These are phyloP conservation scores for Eupithecia subumbrata DNA, from an alignment of 2,888 invertebrate genomes.

Conservation along the genomic window DNA sequence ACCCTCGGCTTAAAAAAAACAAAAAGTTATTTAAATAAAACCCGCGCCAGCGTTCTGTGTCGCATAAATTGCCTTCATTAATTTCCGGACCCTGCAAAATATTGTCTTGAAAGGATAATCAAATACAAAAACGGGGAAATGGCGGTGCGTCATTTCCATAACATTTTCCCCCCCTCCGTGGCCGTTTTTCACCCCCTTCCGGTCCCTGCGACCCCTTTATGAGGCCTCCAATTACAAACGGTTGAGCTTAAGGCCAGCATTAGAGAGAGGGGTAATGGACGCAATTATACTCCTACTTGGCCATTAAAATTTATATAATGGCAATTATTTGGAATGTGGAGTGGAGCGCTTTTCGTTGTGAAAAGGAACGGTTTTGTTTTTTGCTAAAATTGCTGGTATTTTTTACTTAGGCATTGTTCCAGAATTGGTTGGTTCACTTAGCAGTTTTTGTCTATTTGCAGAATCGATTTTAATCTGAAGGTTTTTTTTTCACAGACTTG, in stretches of 20 bases:
- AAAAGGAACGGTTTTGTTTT: conserved; percentile 38
- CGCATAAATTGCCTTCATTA: conserved; percentile 84
- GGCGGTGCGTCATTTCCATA: conserved; percentile 84
- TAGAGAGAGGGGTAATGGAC: conserved; percentile 63
- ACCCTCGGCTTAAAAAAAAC: conserved; percentile 66
- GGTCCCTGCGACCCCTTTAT: conserved; percentile 77
- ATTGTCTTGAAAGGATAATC: conserved; percentile 85
- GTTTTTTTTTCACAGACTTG: background rate
- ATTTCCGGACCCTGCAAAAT: conserved; percentile 83
- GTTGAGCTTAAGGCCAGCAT: conserved; percentile 79
- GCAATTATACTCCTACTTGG: conserved; percentile 60
- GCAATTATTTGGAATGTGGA: conserved; percentile 51
- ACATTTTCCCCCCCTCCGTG: conserved; percentile 65
- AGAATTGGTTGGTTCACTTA: conserved; percentile 21
- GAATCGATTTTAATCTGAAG: background rate
- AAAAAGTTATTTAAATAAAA: conserved; percentile 82
- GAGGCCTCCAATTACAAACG: conserved; percentile 81
- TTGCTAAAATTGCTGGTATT: conserved; percentile 29
- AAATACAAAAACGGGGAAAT: conserved; percentile 84
- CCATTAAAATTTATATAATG: conserved; percentile 52
- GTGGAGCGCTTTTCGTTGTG: conserved; percentile 45
- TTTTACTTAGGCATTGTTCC: conserved; percentile 35
- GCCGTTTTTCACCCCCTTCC: conserved; percentile 74
- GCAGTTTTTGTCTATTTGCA: conserved; percentile 15
- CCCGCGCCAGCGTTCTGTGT: conserved; percentile 73